Evolutionary conservation across 2,797 vertebrate genomes (phyloP).

Genomic region (Nannoperca obscura): DNA sequence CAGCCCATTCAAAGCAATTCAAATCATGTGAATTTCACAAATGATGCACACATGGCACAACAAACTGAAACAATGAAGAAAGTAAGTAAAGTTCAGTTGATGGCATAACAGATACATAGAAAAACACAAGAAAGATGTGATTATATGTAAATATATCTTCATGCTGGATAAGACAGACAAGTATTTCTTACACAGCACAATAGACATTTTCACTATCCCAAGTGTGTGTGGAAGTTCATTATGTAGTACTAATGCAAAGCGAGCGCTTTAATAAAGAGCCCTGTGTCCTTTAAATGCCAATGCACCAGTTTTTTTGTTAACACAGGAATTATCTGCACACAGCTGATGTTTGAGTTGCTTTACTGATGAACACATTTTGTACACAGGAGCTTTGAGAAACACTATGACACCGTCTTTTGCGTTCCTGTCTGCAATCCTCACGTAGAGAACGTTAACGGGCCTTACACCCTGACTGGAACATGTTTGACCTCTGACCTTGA

Average conservation of each 20-base stretch:
- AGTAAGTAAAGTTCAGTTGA: neutral
- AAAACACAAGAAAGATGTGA: neutral
- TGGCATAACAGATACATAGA: neutral
- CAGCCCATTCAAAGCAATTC: neutral
- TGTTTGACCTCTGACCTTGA: slow-evolving; percentile 87
- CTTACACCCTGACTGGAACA: neutral
- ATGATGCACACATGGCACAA: neutral
- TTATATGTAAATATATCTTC: neutral
- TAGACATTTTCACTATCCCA: neutral
- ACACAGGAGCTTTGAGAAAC: neutral
- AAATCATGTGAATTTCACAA: neutral
- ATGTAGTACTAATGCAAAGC: neutral
- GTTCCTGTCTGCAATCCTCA: neutral
- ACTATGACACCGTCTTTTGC: neutral
- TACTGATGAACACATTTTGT: neutral
- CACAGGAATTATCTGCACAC: neutral
- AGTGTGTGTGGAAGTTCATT: slow-evolving; percentile 1
- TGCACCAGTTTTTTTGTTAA: neutral
- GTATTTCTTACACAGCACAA: neutral
- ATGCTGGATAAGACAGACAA: neutral
- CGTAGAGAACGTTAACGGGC: neutral
- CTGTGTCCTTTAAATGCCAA: neutral
- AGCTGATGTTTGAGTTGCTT: slow-evolving; percentile 11
- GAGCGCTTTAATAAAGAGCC: neutral
- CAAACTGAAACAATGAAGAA: neutral